Conservation (phyloP, 2,113 vertebrate species). For the Gasterosteus aculeatus region DNA sequence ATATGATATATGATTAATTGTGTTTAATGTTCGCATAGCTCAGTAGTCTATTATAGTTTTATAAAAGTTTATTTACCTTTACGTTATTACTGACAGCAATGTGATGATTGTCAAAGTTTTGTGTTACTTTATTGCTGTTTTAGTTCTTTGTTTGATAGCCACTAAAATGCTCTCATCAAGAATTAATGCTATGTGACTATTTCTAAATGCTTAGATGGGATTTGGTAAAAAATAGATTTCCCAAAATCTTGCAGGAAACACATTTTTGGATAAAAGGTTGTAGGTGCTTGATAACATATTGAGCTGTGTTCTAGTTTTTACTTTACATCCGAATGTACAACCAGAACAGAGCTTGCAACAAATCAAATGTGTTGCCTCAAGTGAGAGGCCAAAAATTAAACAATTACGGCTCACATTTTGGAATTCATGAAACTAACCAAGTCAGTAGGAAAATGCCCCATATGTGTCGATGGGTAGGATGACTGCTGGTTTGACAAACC, state of each 20-base stretch:
- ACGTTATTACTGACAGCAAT: background rate
- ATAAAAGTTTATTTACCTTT: background rate
- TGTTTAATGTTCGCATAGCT: background rate
- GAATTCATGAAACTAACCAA: background rate
- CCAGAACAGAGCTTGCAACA: background rate
- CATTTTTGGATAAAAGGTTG: background rate
- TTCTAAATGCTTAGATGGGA: background rate
- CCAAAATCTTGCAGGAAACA: background rate
- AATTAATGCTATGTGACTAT: background rate
- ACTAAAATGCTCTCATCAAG: background rate
- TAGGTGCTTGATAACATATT: background rate
- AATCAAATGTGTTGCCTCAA: background rate
- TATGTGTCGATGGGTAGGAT: background rate
- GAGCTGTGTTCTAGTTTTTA: background rate
- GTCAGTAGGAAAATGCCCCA: background rate
- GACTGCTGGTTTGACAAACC: slow-evolving; percentile 10
- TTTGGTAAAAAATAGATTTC: background rate
- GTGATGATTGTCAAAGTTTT: background rate
- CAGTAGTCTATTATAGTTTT: background rate
- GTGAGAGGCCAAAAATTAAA: background rate
- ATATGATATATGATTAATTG: background rate
- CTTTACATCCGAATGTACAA: background rate
- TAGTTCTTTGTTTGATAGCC: background rate
- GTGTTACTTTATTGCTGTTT: background rate
- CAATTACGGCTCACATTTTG: background rate